Percentiles rank a stretch among this genome's conserved stretches.
phyloP scores from a whole-genome alignment of 2,797 vertebrate genomes.

The Distichodus sexfasciatus region DNA sequence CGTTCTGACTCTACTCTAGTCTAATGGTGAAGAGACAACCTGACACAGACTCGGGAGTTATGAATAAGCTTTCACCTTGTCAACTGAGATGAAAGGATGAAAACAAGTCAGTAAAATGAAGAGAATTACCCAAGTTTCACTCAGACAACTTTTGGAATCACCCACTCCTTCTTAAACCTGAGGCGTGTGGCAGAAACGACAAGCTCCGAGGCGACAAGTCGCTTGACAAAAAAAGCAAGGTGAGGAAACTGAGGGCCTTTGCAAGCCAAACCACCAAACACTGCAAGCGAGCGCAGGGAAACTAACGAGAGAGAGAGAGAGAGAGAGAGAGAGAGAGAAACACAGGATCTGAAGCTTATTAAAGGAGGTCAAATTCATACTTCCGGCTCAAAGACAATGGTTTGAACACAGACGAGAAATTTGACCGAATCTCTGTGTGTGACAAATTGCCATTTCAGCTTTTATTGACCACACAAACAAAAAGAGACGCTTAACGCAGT shows the following conservation, averaged over 20 bases:
- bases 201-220: constrained; percentile 4
- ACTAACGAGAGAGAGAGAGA: not conserved
- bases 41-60: no score
- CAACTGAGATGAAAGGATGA: no score
- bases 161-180: not conserved
- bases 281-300: constrained; percentile 24
- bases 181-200: not conserved
- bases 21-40: no score
- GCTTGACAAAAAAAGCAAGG: not conserved
- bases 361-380: constrained; percentile 13
- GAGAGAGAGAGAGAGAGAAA: not conserved
- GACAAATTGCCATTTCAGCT: no score
- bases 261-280: constrained; percentile 23
- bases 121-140: no score
- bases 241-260: constrained; percentile 26
- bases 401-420: not conserved
- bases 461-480: no score
- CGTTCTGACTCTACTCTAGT: no score
- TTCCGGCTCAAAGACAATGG: constrained; percentile 9
- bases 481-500: not conserved
- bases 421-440: no score
- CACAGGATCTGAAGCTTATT: not conserved
- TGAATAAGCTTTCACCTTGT: no score
- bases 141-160: constrained; percentile 8
- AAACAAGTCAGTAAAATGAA: no score